phyloP scores from a whole-genome alignment of 1,140 invertebrate species.

The Apis mellifera region DNA sequence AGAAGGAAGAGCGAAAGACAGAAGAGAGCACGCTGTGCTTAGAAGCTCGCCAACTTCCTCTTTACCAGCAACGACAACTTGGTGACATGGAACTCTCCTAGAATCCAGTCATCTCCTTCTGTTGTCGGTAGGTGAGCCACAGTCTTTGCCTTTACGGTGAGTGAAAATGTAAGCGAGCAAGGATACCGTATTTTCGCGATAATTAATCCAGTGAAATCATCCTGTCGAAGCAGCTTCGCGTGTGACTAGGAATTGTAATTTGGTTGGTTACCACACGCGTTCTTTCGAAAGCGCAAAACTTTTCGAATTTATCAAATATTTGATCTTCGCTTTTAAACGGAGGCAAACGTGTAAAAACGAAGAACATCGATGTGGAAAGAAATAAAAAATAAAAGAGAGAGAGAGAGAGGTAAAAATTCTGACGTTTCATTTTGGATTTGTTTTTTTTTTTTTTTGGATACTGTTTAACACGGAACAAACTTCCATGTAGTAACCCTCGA shows the following conservation, averaged over 20 bases:
- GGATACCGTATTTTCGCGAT: conserved; percentile 2
- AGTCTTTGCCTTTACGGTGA: not conserved
- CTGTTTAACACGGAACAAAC: conserved; percentile 16
- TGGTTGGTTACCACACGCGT: no score
- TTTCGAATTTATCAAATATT: not conserved
- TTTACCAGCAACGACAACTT: conserved; percentile 16
- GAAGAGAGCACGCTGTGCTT: not conserved
- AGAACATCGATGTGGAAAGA: not conserved
- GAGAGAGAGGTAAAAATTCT: not conserved
- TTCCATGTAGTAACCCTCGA: conserved; percentile 28
- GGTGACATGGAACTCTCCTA: not conserved
- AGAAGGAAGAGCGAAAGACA: not conserved
- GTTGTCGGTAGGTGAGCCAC: not conserved
- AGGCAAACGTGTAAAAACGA: not conserved
- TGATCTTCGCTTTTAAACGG: not conserved
- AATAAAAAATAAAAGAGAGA: no score
- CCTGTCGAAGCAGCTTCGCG: not conserved
- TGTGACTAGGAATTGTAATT: not conserved
- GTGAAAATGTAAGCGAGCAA: not conserved
- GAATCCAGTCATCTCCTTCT: not conserved
- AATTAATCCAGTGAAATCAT: not conserved
- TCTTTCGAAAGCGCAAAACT: not conserved
- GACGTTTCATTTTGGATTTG: conserved; percentile 23
- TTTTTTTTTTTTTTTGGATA: conserved; percentile 52
- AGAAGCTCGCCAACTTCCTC: conserved; percentile 30